Evolutionary conservation across 30 jellyfish, hydroid and myxozoan genomes (phyloP), one percentile per base, ranked within the genome.

Genomic region (Hydractinia echinata): DNA sequence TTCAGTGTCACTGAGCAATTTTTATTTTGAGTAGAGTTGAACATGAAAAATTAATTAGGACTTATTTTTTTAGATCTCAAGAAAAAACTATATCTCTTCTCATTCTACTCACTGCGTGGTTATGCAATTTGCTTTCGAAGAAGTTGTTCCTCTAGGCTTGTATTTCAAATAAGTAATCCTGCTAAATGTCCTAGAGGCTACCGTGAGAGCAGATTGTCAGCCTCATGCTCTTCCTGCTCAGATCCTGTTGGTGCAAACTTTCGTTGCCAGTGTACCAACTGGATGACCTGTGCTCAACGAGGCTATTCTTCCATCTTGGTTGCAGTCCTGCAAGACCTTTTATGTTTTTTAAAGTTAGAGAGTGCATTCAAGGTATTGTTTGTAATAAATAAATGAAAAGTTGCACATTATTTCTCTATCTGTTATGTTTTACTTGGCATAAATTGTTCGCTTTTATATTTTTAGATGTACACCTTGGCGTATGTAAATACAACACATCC

Each of bases 281-380:
- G 97, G 97, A 89, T 60, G 89, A 79, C 92, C 13, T 89, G 97
- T 61, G 97, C 97, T 20, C 97, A 89, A 69, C 88, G 97, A 6
- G 90, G 56, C 13, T 89, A 84, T 77, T 66, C 76, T n/a, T 66
- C 61, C 13, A 48, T 80, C 20, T 55, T 14, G 53, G 84, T 8
- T 89, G 97, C 66, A 77, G 85, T 3, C 62, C 79, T 11, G 48
- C n/a, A 7, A 52, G 51, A 4, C 92, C 92, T 11, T 80, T 79
- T 54, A 84, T 89, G 95, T 76, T 80, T 8, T 84, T 89, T 71
- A 84, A 73, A 69, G 95, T 89, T 62, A 82, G 97, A 52, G 97
- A 89, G 70, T 89, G 97, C 55, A 82, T 69, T 8, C 88, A 84
- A 85, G 95, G 97, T 89, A 82, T 53, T 85, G 16, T 13, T 71